Evolutionary conservation across 2,888 invertebrate genomes (phyloP).

Genomic region (Asteroscopus sphinx): DNA sequence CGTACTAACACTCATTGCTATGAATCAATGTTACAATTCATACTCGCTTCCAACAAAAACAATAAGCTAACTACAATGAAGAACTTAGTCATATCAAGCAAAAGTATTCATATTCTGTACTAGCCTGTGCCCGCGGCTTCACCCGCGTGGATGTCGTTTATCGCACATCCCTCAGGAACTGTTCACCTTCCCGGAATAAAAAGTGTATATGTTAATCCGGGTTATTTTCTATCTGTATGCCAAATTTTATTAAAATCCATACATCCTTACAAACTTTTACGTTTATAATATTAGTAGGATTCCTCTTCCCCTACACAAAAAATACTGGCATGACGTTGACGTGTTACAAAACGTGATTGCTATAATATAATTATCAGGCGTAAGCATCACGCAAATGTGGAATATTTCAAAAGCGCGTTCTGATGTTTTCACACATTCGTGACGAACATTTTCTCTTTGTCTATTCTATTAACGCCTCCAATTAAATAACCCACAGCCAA

Average conservation of each 20-base stretch:
- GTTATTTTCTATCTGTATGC: no score
- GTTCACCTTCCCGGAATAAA: no score
- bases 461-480: conserved; percentile 67
- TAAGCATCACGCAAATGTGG: conserved; percentile 7
- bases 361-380: conserved; percentile 14
- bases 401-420: conserved; percentile 15
- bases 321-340: neutral
- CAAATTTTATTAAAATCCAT: no score
- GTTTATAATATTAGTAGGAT: no score
- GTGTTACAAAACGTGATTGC: neutral
- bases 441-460: conserved; percentile 54
- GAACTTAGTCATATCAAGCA: neutral
- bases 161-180: no score
- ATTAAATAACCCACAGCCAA: conserved; percentile 66
- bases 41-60: conserved; percentile 4
- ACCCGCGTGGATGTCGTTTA: no score
- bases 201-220: no score
- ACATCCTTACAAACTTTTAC: no score
- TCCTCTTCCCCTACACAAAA: conserved; percentile 2
- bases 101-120: neutral
- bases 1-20: conserved; percentile 2
- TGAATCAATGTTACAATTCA: conserved; percentile 24
- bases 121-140: no score
- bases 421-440: conserved; percentile 1
- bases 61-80: conserved; percentile 2